Percentiles rank a stretch among this genome's conserved stretches.
Evolutionary conservation across 2,888 invertebrate genomes (phyloP).

Genomic region (Prionchulus punctatus): DNA sequence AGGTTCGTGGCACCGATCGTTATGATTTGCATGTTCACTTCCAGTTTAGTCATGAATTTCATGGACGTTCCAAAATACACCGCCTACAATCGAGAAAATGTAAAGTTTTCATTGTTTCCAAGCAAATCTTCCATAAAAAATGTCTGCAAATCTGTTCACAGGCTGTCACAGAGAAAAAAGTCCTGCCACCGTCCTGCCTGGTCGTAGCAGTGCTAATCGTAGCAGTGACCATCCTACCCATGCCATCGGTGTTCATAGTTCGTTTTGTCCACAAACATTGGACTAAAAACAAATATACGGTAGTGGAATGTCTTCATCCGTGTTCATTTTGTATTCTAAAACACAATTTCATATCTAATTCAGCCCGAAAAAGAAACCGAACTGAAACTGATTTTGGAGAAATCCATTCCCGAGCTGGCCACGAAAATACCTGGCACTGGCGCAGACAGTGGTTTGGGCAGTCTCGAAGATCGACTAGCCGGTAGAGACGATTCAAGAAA

Average conservation of each 20-base stretch:
- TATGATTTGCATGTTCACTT: not conserved
- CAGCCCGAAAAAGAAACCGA: not conserved
- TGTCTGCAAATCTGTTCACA: not conserved
- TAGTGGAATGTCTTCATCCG: too few species aligned
- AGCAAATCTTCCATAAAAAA: not conserved
- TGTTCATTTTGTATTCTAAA: too few species aligned
- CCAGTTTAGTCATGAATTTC: not conserved
- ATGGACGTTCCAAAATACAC: not conserved
- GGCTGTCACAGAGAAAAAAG: not conserved
- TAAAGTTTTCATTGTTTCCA: not conserved
- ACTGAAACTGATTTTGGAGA: not conserved
- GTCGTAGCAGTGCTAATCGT: not conserved
- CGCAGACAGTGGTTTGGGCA: too few species aligned
- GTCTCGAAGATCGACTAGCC: too few species aligned
- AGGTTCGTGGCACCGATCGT: slow-evolving; percentile 38
- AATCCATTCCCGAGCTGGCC: too few species aligned
- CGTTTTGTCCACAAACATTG: not conserved
- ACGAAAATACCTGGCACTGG: too few species aligned
- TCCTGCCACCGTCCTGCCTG: not conserved
- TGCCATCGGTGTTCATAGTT: not conserved
- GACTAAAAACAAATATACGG: not conserved
- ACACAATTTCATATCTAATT: not conserved
- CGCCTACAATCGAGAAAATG: not conserved
- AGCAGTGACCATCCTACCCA: not conserved
- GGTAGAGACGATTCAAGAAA: too few species aligned